Evolutionary conservation across 2,888 invertebrate species (phyloP).

Genomic region (Salticus scenicus): DNA sequence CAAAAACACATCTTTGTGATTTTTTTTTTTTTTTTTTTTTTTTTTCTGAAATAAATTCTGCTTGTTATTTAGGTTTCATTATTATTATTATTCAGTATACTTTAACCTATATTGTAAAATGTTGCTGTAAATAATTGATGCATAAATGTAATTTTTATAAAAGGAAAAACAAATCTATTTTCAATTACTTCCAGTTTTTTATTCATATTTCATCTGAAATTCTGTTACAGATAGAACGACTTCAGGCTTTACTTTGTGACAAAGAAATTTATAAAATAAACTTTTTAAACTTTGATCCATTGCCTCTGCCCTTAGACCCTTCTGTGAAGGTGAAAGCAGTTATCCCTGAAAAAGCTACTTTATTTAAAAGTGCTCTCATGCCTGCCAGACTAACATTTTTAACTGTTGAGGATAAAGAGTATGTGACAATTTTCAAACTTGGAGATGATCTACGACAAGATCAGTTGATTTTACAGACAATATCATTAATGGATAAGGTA

Average conservation of each 20-base stretch:
- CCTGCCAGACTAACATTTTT: constrained; percentile 93
- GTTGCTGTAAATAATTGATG: too few species aligned
- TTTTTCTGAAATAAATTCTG: too few species aligned
- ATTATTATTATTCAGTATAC: too few species aligned
- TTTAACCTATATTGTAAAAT: too few species aligned
- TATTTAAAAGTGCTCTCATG: constrained; percentile 98
- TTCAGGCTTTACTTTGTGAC: constrained; percentile 88
- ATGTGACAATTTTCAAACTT: constrained; percentile 97
- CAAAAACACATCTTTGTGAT: too few species aligned
- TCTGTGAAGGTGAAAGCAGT: constrained; percentile 91
- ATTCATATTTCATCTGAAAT: too few species aligned
- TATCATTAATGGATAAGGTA: constrained; percentile 94
- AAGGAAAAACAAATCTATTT: too few species aligned
- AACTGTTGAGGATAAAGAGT: constrained; percentile 85
- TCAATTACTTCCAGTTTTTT: too few species aligned
- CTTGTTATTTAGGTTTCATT: too few species aligned
- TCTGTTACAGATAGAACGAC: constrained; percentile 85
- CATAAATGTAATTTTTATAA: too few species aligned
- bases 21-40: too few species aligned
- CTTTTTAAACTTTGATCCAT: constrained; percentile 91
- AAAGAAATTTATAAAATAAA: constrained; percentile 88
- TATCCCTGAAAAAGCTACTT: constrained; percentile 88
- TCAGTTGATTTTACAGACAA: constrained; percentile 97
- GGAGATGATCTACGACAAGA: constrained; percentile 98
- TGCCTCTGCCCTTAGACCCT: constrained; percentile 96